Evolutionary conservation across 2,888 invertebrate genomes (phyloP), one percentile per base, ranked within the genome.

Genomic region (Leucoma salicis): DNA sequence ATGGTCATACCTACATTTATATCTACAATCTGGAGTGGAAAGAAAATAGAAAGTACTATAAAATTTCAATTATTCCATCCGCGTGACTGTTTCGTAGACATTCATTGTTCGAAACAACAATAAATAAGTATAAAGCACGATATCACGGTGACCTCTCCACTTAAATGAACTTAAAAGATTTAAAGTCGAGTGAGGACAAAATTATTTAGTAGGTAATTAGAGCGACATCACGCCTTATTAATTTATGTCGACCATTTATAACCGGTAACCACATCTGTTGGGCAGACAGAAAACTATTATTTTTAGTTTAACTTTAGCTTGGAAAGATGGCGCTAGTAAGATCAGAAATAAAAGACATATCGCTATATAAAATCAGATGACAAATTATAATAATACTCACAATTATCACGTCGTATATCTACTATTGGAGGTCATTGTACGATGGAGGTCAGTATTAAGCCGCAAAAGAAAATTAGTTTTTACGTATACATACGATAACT

Each of bases 271-370:
- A 53, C 73, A 62, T 69, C 71, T 72, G 49, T 16, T 14, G 3
- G 28, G 10, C 25, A 0, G 14, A 3, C n/a, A 8, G 3, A 25
- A 56, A 25, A 10, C 27, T 18, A 29, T 37, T 28, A 41, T 31
- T 31, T 34, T 29, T 12, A 10, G 11, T 5, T 21, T 3, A 3
- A 15, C 2, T 11, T 13, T 1, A 8, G 6, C 14, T 14, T 2
- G 14, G 15, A 49, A 44, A 72, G 71, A 72, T 70, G 73, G 71
- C 70, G 67, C 32, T 60, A 61, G 15, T 33, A 14, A 42, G 43
- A 5, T 1, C 16, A 42, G 42, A 16, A 4, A 25, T 25, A 27
- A 27, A 27, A n/a, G n/a, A 27, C 6, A n/a, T n/a, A n/a, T n/a
- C n/a, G n/a, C n/a, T n/a, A n/a, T n/a, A n/a, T n/a, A n/a, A n/a